These are phyloP conservation scores for Galemys pyrenaicus DNA, from an alignment of 2,113 vertebrate species.

Conservation along the genomic window DNA sequence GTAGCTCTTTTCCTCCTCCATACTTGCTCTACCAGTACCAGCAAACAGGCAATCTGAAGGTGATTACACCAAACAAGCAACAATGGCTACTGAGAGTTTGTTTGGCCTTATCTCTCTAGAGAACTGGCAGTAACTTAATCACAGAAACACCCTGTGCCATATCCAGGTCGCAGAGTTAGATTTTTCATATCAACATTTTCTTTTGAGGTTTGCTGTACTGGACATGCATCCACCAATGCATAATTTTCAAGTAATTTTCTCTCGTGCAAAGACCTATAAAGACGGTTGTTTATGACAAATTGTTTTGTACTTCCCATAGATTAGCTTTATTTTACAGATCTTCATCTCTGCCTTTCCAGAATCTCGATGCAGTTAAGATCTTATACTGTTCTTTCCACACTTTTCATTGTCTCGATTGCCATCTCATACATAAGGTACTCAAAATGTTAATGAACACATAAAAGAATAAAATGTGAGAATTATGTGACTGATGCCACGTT, in stretches of 20 bases:
- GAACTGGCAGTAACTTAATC: background rate
- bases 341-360: background rate
- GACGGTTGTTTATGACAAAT: slow-evolving; percentile 4
- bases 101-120: background rate
- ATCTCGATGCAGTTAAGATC: background rate
- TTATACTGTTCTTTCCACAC: background rate
- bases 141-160: background rate
- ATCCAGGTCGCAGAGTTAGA: background rate
- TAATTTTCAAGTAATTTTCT: background rate
- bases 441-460: background rate
- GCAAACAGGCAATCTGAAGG: background rate
- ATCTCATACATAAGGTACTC: background rate
- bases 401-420: background rate
- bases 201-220: background rate
- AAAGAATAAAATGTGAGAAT: background rate
- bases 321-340: background rate
- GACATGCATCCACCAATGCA: background rate
- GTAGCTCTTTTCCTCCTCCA: background rate
- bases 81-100: background rate
- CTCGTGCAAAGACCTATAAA: background rate
- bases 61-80: background rate
- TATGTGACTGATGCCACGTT: background rate
- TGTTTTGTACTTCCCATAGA: background rate
- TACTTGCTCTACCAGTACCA: background rate
- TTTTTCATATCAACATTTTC: background rate